A percentile compares a stretch with the other conserved stretches of the same genome.
phyloP scores from a whole-genome alignment of 2,797 vertebrate genomes.

The Lithobates sylvaticus region DNA sequence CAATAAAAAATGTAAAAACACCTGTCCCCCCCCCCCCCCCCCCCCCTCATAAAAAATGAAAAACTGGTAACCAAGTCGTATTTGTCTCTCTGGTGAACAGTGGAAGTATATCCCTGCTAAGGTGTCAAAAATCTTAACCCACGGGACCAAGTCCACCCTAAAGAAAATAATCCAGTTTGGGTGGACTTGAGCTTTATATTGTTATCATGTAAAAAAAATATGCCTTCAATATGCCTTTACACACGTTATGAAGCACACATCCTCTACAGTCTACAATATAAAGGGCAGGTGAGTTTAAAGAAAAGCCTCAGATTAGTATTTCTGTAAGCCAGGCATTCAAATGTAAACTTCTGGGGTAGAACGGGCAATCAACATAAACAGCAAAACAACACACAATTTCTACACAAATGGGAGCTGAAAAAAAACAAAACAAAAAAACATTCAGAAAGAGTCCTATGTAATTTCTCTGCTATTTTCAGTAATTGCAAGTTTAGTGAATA shows the following conservation, averaged over 20 bases:
- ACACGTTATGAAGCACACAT: background rate
- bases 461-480: constrained; percentile 38
- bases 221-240: background rate
- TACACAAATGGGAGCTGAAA: background rate
- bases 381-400: constrained; percentile 15
- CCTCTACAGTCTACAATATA: background rate
- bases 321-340: constrained; percentile 26
- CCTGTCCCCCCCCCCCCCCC: too few relatives aligned
- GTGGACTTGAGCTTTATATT: too few relatives aligned
- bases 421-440: constrained; percentile 23
- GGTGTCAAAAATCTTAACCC: too few relatives aligned
- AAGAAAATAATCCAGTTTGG: too few relatives aligned
- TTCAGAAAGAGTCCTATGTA: constrained; percentile 22
- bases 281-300: background rate
- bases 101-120: too few relatives aligned
- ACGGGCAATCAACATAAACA: constrained; percentile 34
- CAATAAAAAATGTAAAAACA: too few relatives aligned
- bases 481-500: constrained; percentile 45
- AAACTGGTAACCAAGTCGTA: too few relatives aligned
- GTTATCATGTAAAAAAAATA: too few relatives aligned
- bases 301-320: constrained; percentile 27
- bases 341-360: constrained; percentile 23
- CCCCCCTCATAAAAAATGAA: too few relatives aligned
- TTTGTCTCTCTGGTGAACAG: too few relatives aligned
- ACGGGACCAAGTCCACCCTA: too few relatives aligned